Evolutionary conservation across 2,113 vertebrate species (phyloP).

Genomic region (Mandrillus leucophaeus): DNA sequence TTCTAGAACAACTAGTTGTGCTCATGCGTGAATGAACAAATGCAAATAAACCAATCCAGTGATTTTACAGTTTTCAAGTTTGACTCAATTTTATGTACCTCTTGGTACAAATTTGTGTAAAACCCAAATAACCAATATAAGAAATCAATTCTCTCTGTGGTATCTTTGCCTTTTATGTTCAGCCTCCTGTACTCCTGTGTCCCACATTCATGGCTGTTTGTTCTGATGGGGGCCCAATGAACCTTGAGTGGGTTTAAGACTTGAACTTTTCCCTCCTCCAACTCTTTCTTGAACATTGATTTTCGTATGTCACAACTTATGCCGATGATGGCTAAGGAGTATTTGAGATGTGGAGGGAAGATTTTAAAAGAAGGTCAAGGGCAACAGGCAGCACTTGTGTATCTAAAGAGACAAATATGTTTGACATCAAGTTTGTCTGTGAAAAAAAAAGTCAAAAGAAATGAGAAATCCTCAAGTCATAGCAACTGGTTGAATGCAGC

Average conservation of each 20-base stretch:
- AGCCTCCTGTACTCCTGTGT: constrained; percentile 7
- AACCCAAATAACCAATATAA: constrained; percentile 2
- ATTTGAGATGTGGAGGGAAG: not conserved
- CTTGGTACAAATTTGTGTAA: constrained; percentile 36
- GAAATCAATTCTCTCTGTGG: constrained; percentile 39
- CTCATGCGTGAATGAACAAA: constrained; percentile 38
- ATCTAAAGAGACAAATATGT: constrained; percentile 79
- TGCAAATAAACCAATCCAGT: constrained; percentile 75
- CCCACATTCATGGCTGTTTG: not conserved
- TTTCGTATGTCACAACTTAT: constrained; percentile 15
- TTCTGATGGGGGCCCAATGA: constrained; percentile 46
- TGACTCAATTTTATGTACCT: constrained; percentile 45
- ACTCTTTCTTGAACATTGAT: constrained; percentile 67
- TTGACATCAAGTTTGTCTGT: constrained; percentile 75
- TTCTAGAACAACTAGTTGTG: not conserved
- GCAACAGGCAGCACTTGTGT: constrained; percentile 49
- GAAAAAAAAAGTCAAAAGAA: constrained; percentile 71
- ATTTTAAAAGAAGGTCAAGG: constrained; percentile 55
- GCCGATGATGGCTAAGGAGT: not conserved
- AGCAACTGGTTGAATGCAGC: constrained; percentile 69
- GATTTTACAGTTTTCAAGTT: constrained; percentile 67
- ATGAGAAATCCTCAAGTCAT: constrained; percentile 61
- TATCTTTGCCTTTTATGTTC: constrained; percentile 34
- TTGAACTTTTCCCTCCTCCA: constrained; percentile 57
- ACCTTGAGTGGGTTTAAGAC: constrained; percentile 61